Evolutionary conservation across 2,113 vertebrate genomes (phyloP), one percentile per base, ranked within the genome.

Genomic region (Sciurus niger): DNA sequence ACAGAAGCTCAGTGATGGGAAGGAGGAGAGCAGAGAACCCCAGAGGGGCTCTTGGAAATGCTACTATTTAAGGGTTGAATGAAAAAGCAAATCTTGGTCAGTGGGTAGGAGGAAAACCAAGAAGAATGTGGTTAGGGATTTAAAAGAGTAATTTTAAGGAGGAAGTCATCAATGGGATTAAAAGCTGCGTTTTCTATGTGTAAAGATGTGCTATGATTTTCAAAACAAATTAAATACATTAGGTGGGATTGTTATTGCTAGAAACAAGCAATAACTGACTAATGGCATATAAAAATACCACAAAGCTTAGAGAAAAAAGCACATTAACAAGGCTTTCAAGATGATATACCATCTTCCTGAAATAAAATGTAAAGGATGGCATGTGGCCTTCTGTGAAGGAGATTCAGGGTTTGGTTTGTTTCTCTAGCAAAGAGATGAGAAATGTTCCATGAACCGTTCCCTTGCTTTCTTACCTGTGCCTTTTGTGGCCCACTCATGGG

Each of bases 141-240:
- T 95, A 94, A 95, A 97, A 84, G 90, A 96, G 70, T 86, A 96
- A 80, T 97, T 95, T 79, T 77, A 92, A 97, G 84, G 90, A 97
- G 97, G 96, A 97, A 97, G 95, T 96, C 92, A 90, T 97, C 96
- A 95, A 68, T 77, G 90, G 80, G 92, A 96, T 97, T 97, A 97
- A 98, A 97, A 97, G 96, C 96, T 83, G 86, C 40, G 58, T 97
- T 58, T 94, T 97, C 80, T 82, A 90, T 92, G 95, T 72, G 55
- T 96, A 93, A 97, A 95, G 96, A 97, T 96, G 96, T 84, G 46
- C 80, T 97, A 95, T 90, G 94, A 97, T 96, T 97, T 97, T 95
- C 92, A 96, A 95, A 97, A 95, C 96, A 97, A 98, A 97, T 98
- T 97, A 97, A 98, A 97, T 97, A 97, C 97, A 97, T 97, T 97